Percentiles rank a stretch among this genome's conserved stretches.
These are phyloP conservation scores for Drosophila atripex DNA, from an alignment of 2,888 invertebrate species.

Conservation along the genomic window DNA sequence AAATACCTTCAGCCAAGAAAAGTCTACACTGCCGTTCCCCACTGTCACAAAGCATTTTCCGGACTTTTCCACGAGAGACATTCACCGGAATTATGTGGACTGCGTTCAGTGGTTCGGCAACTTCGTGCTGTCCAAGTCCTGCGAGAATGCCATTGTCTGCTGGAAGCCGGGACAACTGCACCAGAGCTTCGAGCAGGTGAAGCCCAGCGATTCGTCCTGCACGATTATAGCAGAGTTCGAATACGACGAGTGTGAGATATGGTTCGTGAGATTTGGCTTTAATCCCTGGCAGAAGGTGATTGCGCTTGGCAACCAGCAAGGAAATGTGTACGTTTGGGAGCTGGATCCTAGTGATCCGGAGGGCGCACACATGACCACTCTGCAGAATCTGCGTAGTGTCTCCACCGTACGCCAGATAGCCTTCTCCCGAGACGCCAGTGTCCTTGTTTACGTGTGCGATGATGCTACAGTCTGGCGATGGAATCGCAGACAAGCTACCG, in stretches of 20 bases:
- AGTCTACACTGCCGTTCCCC: slow-evolving; percentile 92
- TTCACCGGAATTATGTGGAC: slow-evolving; percentile 99
- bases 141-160: slow-evolving; percentile 97
- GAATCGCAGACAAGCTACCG: slow-evolving; percentile 86
- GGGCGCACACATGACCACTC: slow-evolving; percentile 89
- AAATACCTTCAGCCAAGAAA: slow-evolving; percentile 91
- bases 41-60: slow-evolving; percentile 97
- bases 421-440: slow-evolving; percentile 93
- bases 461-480: slow-evolving; percentile 98
- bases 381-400: slow-evolving; percentile 93
- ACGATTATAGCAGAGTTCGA: slow-evolving; percentile 95
- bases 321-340: slow-evolving; percentile 97
- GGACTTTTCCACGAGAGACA: slow-evolving; percentile 97
- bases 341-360: slow-evolving; percentile 93
- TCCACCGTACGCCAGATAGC: slow-evolving; percentile 97
- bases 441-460: slow-evolving; percentile 96
- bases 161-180: slow-evolving; percentile 97
- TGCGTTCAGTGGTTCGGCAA: slow-evolving; percentile 99
- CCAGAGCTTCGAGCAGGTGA: slow-evolving; percentile 88
- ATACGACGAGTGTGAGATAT: slow-evolving; percentile 97
- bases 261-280: slow-evolving; percentile 98
- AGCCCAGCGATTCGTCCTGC: slow-evolving; percentile 90
- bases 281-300: slow-evolving; percentile 96
- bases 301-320: slow-evolving; percentile 97
- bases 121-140: slow-evolving; percentile 97